Percentiles rank a stretch among this genome's conserved stretches.
Evolutionary conservation across 2,888 invertebrate genomes (phyloP).

Genomic region (Thyatira batis): DNA sequence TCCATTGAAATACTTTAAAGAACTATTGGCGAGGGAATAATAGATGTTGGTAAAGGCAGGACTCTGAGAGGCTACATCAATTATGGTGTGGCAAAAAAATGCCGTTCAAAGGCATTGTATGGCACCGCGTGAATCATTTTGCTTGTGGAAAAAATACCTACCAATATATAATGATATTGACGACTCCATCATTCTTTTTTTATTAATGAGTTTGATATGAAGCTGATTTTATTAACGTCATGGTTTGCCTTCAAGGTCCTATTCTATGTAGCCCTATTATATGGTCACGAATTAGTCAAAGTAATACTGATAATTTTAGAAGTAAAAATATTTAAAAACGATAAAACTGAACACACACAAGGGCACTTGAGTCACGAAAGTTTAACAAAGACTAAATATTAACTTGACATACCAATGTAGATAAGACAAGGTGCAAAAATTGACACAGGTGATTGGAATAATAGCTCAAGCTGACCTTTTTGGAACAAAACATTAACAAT

Average conservation of each 20-base stretch:
- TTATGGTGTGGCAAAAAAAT: conserved; percentile 1
- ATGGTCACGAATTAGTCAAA: not conserved
- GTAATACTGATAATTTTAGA: no score
- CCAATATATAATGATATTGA: not conserved
- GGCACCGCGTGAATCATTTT: conserved; percentile 9
- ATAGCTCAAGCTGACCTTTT: not conserved
- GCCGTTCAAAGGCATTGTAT: conserved; percentile 10
- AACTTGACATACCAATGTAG: not conserved
- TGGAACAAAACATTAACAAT: not conserved
- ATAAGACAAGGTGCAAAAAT: not conserved
- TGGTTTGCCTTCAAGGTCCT: not conserved
- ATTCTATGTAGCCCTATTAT: not conserved
- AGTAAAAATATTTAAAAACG: no score
- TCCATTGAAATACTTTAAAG: conserved; percentile 5
- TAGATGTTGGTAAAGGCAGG: conserved; percentile 9
- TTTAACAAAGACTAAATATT: conserved; percentile 9
- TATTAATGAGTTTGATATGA: not conserved
- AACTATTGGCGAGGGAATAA: conserved; percentile 11
- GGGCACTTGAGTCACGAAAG: conserved; percentile 54
- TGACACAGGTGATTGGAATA: conserved; percentile 4
- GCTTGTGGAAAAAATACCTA: not conserved
- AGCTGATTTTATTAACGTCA: not conserved
- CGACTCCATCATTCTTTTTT: not conserved
- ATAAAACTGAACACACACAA: conserved; percentile 41
- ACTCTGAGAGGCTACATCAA: not conserved